These are phyloP conservation scores for Pollenia griseotomentosa DNA, from an alignment of 2,888 invertebrate genomes.

Conservation along the genomic window DNA sequence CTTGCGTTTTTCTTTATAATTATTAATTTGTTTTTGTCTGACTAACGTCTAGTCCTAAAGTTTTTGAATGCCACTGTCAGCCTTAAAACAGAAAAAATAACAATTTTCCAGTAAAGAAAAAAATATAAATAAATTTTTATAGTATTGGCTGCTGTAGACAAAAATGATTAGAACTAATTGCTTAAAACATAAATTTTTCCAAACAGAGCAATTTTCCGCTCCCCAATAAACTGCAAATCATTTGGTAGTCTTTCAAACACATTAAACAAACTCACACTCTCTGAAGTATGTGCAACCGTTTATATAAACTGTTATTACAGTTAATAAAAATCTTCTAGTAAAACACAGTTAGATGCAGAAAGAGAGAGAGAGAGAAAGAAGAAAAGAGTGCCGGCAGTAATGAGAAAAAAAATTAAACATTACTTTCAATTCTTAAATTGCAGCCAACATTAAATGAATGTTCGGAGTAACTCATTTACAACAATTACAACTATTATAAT, in stretches of 20 bases:
- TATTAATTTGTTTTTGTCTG: constrained; percentile 1
- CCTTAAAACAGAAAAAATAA: constrained; percentile 34
- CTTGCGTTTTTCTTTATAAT: background rate
- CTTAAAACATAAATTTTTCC: constrained; percentile 69
- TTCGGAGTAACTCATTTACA: constrained; percentile 62
- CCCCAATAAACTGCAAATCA: background rate
- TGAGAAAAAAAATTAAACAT: constrained; percentile 39
- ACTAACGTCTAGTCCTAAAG: background rate
- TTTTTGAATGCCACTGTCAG: constrained; percentile 14
- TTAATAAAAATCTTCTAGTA: constrained; percentile 16
- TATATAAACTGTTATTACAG: constrained; percentile 60
- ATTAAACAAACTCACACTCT: constrained; percentile 6
- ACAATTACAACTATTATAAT: constrained; percentile 70
- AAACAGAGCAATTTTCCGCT: background rate
- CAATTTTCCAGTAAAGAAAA: background rate
- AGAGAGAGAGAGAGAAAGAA: background rate
- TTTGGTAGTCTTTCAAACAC: background rate
- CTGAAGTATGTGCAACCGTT: constrained; percentile 36
- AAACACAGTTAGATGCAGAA: background rate
- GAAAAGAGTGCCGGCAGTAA: background rate
- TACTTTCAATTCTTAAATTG: constrained; percentile 62
- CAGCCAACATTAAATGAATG: constrained; percentile 60
- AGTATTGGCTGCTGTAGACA: constrained; percentile 47
- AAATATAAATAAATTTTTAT: background rate
- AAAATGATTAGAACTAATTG: constrained; percentile 72